Evolutionary conservation across 2,888 invertebrate genomes (phyloP).

Genomic region (Meghimatium bilineatum): DNA sequence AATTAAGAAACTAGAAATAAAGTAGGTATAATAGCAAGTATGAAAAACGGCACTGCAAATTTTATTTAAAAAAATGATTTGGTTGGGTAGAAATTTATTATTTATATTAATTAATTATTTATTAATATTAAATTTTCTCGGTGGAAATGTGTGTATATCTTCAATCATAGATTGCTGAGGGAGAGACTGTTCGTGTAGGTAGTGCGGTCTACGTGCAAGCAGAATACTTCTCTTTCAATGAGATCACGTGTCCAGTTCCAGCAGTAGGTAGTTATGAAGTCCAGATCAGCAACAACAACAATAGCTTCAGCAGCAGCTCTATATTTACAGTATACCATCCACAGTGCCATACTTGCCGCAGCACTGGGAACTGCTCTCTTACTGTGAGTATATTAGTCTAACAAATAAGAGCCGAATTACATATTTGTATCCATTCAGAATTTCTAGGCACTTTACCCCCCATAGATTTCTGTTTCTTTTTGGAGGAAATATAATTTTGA

Average conservation of each 20-base stretch:
- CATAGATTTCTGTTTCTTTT: too few species aligned
- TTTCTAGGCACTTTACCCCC: too few species aligned
- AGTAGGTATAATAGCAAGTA: too few species aligned
- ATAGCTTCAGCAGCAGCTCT: conserved; percentile 40
- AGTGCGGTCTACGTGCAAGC: conserved; percentile 45
- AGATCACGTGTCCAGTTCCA: conserved; percentile 54
- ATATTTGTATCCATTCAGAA: too few species aligned
- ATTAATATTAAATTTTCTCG: too few species aligned
- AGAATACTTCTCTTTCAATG: conserved; percentile 56
- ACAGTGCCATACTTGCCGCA: conserved; percentile 55
- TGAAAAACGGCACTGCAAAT: too few species aligned
- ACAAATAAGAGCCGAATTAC: too few species aligned
- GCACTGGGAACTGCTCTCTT: conserved; percentile 55
- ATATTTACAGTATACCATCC: conserved; percentile 56
- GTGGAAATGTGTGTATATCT: not conserved
- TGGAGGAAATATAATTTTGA: too few species aligned
- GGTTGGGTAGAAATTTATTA: too few species aligned
- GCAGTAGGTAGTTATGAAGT: conserved; percentile 55
- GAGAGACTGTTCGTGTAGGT: conserved; percentile 35
- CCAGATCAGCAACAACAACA: conserved; percentile 55
- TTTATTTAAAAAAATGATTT: too few species aligned
- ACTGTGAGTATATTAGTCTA: conserved; percentile 50
- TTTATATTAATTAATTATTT: too few species aligned
- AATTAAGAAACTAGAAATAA: too few species aligned
- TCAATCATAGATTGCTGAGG: conserved; percentile 9